Conservation (phyloP, 2,888 invertebrate species). For the Sarcophaga rosellei region DNA sequence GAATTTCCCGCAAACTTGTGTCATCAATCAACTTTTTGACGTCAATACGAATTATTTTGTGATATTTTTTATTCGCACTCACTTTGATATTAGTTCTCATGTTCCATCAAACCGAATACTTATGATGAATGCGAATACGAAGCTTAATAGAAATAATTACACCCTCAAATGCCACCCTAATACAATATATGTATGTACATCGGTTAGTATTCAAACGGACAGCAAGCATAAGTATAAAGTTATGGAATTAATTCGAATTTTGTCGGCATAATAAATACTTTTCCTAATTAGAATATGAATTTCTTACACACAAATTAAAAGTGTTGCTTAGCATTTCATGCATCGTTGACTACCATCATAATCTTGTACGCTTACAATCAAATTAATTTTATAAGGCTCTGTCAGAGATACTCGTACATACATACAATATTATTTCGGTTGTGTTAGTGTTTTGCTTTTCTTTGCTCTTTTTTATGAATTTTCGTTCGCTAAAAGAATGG, state of each 20-base stretch:
- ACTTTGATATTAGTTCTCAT: too few relatives aligned
- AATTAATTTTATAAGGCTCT: conserved; percentile 41
- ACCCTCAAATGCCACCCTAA: not conserved
- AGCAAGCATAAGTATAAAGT: not conserved
- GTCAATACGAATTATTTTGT: too few relatives aligned
- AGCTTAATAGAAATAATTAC: too few relatives aligned
- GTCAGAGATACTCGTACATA: too few relatives aligned
- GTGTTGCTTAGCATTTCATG: conserved; percentile 50
- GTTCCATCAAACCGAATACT: too few relatives aligned
- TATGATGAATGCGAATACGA: too few relatives aligned
- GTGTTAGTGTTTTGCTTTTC: not conserved
- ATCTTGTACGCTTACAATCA: conserved; percentile 45
- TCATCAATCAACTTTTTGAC: too few relatives aligned
- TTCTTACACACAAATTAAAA: conserved; percentile 64
- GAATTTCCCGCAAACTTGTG: too few relatives aligned
- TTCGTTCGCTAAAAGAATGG: not conserved
- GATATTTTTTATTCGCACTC: too few relatives aligned
- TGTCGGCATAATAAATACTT: conserved; percentile 10
- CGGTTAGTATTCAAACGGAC: too few relatives aligned
- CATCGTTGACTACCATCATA: conserved; percentile 43
- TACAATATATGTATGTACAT: not conserved
- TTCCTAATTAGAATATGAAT: conserved; percentile 46
- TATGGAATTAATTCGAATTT: not conserved
- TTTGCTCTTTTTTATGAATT: not conserved
- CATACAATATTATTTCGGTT: not conserved